Base-by-base conservation (phyloP, 2,888 invertebrate genomes). In the Unio pictorum region DNA sequence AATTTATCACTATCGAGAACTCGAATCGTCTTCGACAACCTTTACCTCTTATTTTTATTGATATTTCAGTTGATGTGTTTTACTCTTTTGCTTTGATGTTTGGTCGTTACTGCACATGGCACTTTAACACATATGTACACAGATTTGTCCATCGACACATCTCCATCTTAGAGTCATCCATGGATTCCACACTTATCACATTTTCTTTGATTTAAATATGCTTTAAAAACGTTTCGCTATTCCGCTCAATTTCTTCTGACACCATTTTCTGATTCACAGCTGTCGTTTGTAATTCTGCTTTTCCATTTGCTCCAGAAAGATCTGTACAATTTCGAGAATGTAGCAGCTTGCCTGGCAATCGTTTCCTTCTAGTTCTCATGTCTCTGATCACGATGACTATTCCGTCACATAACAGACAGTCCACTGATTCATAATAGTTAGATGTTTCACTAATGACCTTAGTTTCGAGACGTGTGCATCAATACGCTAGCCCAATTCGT, bases 271-370 rank as follows among this genome's bases (percentile, higher is more conserved):
- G 28, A n/a, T 34, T 30, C 11, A 67, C 60, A 23, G 34, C 60
- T 63, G 57, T 66, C 26, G 65, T 2, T 60, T 71, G 68, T 15
- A 11, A 28, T 7, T 20, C n/a, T n/a, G 71, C 59, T 61, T 67
- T 68, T 59, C 55, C 71, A 55, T 65, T 66, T 55, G 68, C 74
- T 45, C 66, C 28, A 55, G 71, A 74, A n/a, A 68, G 64, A 57
- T 74, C 68, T 26, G 64, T 61, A 57, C 74, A 71, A 34, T 26
- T 60, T 18, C 55, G 11, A 7, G 66, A 63, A 11, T 61, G 66
- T 17, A 74, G 55, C 11, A 55, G 34, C 30, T 56, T 17, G 61
- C 61, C 63, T 18, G 55, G 57, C 11, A 73, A 61, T 15, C 60
- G 65, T 57, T 28, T 55, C 62, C 60, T 60, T 7, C 62, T 61